Conservation (phyloP, 2,888 invertebrate species). For the Polylopha cassiicola region DNA sequence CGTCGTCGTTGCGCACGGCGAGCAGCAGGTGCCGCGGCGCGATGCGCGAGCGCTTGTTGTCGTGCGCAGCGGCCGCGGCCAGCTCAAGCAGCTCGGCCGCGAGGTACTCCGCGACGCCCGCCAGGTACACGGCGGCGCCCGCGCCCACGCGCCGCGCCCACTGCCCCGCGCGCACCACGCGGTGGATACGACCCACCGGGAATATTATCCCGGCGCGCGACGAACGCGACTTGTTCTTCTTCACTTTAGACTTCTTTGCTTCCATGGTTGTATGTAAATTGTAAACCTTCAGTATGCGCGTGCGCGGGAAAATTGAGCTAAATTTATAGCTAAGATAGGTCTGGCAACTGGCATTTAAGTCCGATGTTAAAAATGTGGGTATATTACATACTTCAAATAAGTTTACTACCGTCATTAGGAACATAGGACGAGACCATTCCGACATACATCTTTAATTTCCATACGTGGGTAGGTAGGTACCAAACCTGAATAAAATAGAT, state of each 20-base stretch:
- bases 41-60: constrained; percentile 2
- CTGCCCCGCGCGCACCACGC: constrained; percentile 10
- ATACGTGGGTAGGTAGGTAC: no score
- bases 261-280: constrained; percentile 4
- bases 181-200: constrained; percentile 13
- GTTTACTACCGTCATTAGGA: no score
- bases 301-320: no score
- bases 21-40: constrained; percentile 11
- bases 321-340: no score
- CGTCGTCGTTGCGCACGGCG: constrained; percentile 13
- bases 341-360: no score
- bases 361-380: no score
- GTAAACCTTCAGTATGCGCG: neutral
- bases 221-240: constrained; percentile 15
- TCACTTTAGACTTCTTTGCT: constrained; percentile 1
- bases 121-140: constrained; percentile 5
- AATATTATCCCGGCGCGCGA: constrained; percentile 12
- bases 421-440: no score
- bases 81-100: constrained; percentile 12
- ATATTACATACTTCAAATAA: no score
- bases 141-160: constrained; percentile 13
- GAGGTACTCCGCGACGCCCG: constrained; percentile 7
- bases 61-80: constrained; percentile 9
- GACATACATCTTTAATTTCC: no score
- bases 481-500: no score